phyloP scores from a whole-genome alignment of 2,888 invertebrate genomes.

The Cheilosia vulpina region DNA sequence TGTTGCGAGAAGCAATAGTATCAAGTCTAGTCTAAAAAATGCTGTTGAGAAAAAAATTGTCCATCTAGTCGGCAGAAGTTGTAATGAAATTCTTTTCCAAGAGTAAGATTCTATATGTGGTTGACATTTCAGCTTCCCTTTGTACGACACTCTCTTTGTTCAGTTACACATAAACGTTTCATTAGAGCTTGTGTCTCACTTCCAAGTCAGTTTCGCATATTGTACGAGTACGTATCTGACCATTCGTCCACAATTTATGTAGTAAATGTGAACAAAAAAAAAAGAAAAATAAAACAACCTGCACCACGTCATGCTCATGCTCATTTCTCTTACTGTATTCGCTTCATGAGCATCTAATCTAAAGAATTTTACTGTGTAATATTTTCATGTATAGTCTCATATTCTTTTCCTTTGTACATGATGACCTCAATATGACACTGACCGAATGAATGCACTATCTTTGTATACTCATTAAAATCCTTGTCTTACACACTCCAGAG shows the following conservation, averaged over 20 bases:
- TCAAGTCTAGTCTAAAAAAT: no score
- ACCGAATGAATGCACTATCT: conserved; percentile 61
- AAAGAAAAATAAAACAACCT: background rate
- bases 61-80: no score
- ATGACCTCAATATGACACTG: conserved; percentile 73
- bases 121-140: no score
- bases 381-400: conserved; percentile 23
- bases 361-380: conserved; percentile 11
- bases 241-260: background rate
- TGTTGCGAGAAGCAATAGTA: no score
- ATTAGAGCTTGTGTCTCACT: no score
- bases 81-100: no score
- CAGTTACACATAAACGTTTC: no score
- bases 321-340: background rate
- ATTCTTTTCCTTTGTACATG: conserved; percentile 11
- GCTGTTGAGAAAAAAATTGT: no score
- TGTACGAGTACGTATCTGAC: no score
- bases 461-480: conserved; percentile 69
- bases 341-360: conserved; percentile 7
- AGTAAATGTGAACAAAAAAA: background rate
- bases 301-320: background rate
- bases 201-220: no score
- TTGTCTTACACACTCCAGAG: conserved; percentile 55
- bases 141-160: no score
- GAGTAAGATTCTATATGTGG: no score